Conservation (phyloP, 2,113 vertebrate genomes). For the Petaurus breviceps region DNA sequence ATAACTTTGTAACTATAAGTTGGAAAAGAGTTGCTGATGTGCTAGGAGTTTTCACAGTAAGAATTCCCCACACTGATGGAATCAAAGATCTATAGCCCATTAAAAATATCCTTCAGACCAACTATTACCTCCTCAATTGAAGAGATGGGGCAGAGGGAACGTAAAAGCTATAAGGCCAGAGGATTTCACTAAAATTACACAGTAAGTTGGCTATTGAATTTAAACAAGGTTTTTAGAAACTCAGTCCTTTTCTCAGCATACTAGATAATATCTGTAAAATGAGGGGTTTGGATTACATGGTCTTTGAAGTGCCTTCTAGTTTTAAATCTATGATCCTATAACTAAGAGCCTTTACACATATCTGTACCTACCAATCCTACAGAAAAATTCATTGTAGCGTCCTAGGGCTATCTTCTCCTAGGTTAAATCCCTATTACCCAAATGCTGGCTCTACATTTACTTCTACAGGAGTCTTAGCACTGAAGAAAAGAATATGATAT, state of each 20-base stretch:
- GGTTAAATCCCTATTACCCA: background rate
- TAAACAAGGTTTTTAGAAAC: background rate
- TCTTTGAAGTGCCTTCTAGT: no score
- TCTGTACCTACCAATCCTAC: background rate
- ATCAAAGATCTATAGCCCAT: background rate
- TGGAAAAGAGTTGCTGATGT: background rate
- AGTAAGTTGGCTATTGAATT: background rate
- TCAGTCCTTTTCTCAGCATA: background rate
- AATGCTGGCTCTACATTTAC: background rate
- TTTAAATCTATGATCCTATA: background rate
- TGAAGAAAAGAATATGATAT: background rate
- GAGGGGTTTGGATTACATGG: background rate
- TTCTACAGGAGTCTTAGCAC: background rate
- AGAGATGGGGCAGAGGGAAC: background rate
- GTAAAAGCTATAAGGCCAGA: background rate
- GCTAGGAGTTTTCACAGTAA: background rate
- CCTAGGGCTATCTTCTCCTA: background rate
- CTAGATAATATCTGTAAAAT: background rate
- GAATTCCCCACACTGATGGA: background rate
- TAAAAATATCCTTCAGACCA: background rate
- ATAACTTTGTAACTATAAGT: background rate
- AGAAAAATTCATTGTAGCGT: background rate
- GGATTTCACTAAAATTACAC: background rate
- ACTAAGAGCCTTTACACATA: background rate
- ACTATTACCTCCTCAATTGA: background rate